Conservation (phyloP, 1,140 invertebrate species). For the Octopus bimaculoides region DNA sequence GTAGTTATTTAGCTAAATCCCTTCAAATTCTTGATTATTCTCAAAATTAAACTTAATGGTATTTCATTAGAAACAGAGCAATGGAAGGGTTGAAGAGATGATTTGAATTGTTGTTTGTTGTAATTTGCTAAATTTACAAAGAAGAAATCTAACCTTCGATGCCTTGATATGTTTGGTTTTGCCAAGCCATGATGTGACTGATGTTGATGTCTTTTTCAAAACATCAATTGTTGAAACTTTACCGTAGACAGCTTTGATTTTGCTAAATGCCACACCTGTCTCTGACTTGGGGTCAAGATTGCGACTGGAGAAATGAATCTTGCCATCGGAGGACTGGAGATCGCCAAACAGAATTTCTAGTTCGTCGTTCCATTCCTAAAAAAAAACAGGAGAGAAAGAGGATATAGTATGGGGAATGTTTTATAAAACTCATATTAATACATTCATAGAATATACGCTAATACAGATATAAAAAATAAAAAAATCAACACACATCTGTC, state of each 20-base stretch:
- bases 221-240: conserved; percentile 28
- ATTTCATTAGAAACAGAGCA: neutral
- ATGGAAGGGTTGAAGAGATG: neutral
- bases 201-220: conserved; percentile 19
- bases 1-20: too few species aligned
- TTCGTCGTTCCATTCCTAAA: conserved; percentile 40
- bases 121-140: neutral
- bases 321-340: conserved; percentile 28
- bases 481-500: too few species aligned
- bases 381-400: neutral
- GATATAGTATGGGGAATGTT: too few species aligned
- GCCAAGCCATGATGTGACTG: conserved; percentile 31
- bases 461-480: too few species aligned
- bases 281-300: conserved; percentile 33
- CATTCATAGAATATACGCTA: too few species aligned
- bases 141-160: conserved; percentile 24
- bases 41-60: neutral
- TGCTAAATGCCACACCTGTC: conserved; percentile 33
- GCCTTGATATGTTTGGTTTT: conserved; percentile 26
- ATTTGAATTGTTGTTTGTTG: neutral
- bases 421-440: too few species aligned
- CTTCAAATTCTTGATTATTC: too few species aligned
- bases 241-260: conserved; percentile 41
- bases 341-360: conserved; percentile 29
- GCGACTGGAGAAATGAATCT: conserved; percentile 22